Percentiles rank a stretch among this genome's conserved stretches.
Conservation (phyloP, 2,113 vertebrate species). For the Micronycteris hirsuta region DNA sequence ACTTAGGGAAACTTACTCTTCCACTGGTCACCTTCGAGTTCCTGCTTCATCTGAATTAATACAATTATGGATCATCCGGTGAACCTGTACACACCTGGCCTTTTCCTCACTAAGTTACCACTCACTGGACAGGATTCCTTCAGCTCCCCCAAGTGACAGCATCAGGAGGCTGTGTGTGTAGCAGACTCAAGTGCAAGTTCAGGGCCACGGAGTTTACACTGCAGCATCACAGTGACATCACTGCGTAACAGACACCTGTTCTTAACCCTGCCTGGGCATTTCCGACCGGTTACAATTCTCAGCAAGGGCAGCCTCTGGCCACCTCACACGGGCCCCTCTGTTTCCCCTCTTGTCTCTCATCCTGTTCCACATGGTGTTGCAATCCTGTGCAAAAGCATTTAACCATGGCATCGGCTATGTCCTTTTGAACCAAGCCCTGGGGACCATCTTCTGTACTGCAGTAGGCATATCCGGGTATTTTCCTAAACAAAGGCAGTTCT, state of each 20-base stretch:
- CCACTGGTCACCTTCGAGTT: background rate
- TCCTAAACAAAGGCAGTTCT: background rate
- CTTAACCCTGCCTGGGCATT: background rate
- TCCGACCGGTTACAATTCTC: background rate
- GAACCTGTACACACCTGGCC: too few species aligned
- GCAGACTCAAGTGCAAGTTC: background rate
- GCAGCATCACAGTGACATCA: background rate
- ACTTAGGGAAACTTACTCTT: background rate
- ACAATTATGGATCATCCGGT: background rate
- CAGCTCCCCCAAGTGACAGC: too few species aligned
- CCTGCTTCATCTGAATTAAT: background rate
- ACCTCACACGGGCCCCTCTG: accelerated
- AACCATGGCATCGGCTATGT: background rate
- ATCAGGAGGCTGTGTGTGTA: background rate
- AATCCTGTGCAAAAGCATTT: background rate
- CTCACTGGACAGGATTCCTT: background rate
- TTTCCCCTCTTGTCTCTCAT: background rate
- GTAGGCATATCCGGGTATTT: background rate
- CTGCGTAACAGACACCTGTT: background rate
- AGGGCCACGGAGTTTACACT: background rate
- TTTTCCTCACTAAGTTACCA: background rate
- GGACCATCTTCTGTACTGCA: background rate
- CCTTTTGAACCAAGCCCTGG: background rate
- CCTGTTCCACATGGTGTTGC: background rate
- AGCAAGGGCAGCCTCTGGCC: background rate